Evolutionary conservation across 2,113 vertebrate species (phyloP).

Genomic region (Dicrurus megarhynchus): DNA sequence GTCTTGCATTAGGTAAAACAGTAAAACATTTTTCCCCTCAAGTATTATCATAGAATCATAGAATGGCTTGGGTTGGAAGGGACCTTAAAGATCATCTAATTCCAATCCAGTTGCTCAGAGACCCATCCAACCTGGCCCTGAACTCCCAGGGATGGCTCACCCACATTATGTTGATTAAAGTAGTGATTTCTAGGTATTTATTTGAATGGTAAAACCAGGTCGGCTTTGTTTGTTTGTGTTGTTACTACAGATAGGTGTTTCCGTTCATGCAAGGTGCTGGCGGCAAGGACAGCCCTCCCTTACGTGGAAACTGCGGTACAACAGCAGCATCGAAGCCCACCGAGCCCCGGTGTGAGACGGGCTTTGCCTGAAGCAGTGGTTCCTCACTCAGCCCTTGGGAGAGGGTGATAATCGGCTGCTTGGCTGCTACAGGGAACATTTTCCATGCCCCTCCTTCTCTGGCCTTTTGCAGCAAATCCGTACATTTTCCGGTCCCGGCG

Average conservation of each 20-base stretch:
- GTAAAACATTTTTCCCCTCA: neutral
- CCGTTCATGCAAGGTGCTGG: neutral
- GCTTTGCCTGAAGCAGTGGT: neutral
- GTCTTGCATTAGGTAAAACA: neutral
- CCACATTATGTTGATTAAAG: neutral
- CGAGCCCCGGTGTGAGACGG: neutral
- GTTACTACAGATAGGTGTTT: fast-evolving
- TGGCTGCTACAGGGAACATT: neutral
- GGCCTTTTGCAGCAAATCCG: neutral
- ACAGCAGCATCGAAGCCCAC: neutral
- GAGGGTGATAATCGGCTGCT: neutral
- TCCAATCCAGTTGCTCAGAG: neutral
- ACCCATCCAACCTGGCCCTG: neutral
- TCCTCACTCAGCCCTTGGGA: fast-evolving
- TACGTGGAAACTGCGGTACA: neutral
- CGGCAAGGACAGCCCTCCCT: neutral
- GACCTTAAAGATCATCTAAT: neutral
- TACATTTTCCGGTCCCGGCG: neutral
- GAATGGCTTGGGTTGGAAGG: neutral
- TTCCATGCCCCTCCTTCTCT: neutral
- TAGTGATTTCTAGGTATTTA: neutral
- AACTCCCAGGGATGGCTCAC: neutral
- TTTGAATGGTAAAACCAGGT: neutral
- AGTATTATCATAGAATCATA: neutral
- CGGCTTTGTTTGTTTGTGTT: neutral